Base-by-base conservation (phyloP, 1,140 invertebrate species). In the Paralvinella palmiformis region DNA sequence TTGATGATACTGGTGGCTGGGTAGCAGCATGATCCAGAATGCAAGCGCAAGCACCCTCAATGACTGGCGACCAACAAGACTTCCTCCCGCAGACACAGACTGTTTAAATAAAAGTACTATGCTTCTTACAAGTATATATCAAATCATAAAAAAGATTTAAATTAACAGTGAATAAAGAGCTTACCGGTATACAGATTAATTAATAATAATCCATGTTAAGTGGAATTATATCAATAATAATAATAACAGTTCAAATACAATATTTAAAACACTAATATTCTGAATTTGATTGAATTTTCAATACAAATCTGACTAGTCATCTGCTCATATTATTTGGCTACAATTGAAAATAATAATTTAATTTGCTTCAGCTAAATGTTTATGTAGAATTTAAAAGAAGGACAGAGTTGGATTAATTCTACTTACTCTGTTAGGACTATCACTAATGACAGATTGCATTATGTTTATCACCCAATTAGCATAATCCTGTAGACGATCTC, bases 71-170 rank as follows among this genome's bases (percentile, higher is more conserved):
- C 74, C 72, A 20, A 68, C 59, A 13, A 71, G 45, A 5, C 69
- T 69, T 10, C 73, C 74, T 22, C 74, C 74, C 55, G 68, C 62
- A 33, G 64, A 63, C 15, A 64, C 64, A 27, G 65, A n/a, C 72
- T 33, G 17, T 22, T 41, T 35, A 27, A n/a, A 64, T n/a, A 2
- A 48, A 24, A 24, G 20, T 2, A 53, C 13, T 56, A 20, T 20
- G 5, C 53, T 27, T 32, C 36, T 50, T 17, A 20, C 36, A 37
- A 17, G 27, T 62, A 15, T 41, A 4, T 13, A 32, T 35, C 20
- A 4, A 7, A 27, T 27, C 17, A 24, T 41, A 31, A 24, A 15
- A 63, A 29, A 35, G 24, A 52, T 53, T 64, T 63, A 44, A 69
- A 69, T 37, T 68, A 63, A 50, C 64, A 67, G 55, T 59, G 65